Conservation (phyloP, 2,113 vertebrate genomes). For the Stegostoma tigrinum region DNA sequence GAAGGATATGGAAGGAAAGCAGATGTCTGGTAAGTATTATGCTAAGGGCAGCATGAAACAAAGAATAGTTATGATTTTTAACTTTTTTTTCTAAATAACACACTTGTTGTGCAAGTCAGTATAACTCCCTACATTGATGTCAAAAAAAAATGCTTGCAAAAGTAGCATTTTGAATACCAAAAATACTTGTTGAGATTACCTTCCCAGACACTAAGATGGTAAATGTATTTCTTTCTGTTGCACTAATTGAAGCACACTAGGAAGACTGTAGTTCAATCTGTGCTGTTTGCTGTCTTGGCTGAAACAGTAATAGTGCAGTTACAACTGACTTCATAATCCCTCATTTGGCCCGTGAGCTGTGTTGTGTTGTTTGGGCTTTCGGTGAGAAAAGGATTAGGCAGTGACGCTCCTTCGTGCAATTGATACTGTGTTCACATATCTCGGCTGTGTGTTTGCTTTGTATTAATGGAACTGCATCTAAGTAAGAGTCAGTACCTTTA, state of each 20-base stretch:
- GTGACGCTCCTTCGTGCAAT: not conserved
- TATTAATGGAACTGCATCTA: not conserved
- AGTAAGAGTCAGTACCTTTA: not conserved
- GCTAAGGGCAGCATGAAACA: not conserved
- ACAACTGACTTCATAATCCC: not conserved
- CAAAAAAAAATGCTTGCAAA: not conserved
- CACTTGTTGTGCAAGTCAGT: not conserved
- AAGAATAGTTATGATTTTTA: not conserved
- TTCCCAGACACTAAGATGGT: not conserved
- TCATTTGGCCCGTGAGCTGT: not conserved
- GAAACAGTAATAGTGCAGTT: not conserved
- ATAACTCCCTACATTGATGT: not conserved
- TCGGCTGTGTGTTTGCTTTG: not conserved
- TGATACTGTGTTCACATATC: not conserved
- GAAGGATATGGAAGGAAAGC: constrained; percentile 85
- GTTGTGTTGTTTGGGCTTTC: not conserved
- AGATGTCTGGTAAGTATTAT: constrained; percentile 76
- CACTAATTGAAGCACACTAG: too few species aligned
- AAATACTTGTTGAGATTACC: not conserved
- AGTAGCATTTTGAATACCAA: not conserved
- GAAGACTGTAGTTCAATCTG: too few species aligned
- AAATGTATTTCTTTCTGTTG: not conserved
- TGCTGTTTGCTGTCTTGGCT: not conserved
- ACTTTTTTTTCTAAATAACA: not conserved
- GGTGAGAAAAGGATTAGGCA: not conserved